Conservation (phyloP, 2,888 invertebrate genomes). For the Cataglyphis albicans region DNA sequence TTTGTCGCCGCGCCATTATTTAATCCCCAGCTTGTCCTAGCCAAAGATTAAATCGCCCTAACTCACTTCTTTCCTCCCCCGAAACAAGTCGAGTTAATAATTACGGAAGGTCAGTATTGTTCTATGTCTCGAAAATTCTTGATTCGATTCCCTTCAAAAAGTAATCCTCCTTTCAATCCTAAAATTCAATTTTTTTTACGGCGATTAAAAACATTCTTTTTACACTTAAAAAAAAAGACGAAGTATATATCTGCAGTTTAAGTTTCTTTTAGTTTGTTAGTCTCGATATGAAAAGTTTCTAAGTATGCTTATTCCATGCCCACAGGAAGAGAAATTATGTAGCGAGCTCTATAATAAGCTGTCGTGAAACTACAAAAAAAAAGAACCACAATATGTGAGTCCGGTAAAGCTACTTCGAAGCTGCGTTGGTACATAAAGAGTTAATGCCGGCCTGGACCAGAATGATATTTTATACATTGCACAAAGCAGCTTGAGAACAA, state of each 20-base stretch:
- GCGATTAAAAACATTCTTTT: not conserved
- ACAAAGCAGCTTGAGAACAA: slow-evolving; percentile 43
- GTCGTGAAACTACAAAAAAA: not conserved
- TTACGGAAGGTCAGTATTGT: not conserved
- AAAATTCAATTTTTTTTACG: not conserved
- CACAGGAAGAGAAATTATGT: not conserved
- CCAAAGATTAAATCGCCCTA: slow-evolving; percentile 44
- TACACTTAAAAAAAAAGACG: not conserved
- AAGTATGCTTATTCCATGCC: not conserved
- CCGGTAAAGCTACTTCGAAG: slow-evolving; percentile 11
- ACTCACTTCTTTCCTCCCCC: not conserved
- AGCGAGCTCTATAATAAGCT: slow-evolving; percentile 13
- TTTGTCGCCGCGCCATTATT: slow-evolving; percentile 39
- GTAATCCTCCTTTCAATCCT: not conserved
- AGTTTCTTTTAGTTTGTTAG: not conserved
- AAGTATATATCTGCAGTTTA: not conserved
- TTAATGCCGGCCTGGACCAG: not conserved
- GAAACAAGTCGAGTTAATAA: slow-evolving; percentile 19
- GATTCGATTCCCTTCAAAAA: not conserved
- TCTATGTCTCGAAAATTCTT: not conserved
- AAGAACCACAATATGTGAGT: not conserved
- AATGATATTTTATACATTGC: slow-evolving; percentile 28
- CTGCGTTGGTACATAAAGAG: slow-evolving; percentile 16
- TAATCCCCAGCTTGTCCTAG: slow-evolving; percentile 36
- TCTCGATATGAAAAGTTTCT: not conserved